Conservation (phyloP, 2,888 invertebrate genomes). For the Eristalis intricaria region DNA sequence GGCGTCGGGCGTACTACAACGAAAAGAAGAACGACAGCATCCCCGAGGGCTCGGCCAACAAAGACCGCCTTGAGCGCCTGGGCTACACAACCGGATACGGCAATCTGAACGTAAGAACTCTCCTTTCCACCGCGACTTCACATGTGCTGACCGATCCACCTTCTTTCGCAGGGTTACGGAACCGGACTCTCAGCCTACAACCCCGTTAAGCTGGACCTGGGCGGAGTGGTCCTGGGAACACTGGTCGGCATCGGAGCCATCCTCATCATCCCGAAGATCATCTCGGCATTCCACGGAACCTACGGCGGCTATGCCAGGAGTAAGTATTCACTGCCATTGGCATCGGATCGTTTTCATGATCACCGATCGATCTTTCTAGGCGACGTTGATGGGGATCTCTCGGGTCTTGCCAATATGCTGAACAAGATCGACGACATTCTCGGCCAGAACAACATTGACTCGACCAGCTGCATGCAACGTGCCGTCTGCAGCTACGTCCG, state of each 20-base stretch:
- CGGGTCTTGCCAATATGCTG: slow-evolving; percentile 85
- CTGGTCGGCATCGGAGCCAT: slow-evolving; percentile 91
- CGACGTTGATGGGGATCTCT: slow-evolving; percentile 83
- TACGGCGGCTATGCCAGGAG: slow-evolving; percentile 86
- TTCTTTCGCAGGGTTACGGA: slow-evolving; percentile 79
- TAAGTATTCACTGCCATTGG: slow-evolving; percentile 72
- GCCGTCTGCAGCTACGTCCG: slow-evolving; percentile 88
- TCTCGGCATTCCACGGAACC: slow-evolving; percentile 87
- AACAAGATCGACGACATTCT: slow-evolving; percentile 86
- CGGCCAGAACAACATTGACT: slow-evolving; percentile 87
- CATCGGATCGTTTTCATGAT: not conserved
- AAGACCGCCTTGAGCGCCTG: slow-evolving; percentile 79
- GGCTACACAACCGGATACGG: slow-evolving; percentile 81
- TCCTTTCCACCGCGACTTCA: not conserved
- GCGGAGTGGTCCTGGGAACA: slow-evolving; percentile 90
- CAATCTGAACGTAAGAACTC: slow-evolving; percentile 75
- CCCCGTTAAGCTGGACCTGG: slow-evolving; percentile 90
- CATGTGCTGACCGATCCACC: not conserved
- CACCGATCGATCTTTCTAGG: slow-evolving; percentile 79
- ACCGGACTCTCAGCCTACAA: slow-evolving; percentile 85
- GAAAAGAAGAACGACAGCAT: slow-evolving; percentile 77
- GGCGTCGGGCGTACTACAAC: slow-evolving; percentile 78
- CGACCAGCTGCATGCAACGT: slow-evolving; percentile 87
- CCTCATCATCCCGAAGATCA: slow-evolving; percentile 89
- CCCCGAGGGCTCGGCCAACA: slow-evolving; percentile 75